Evolutionary conservation across 1,140 invertebrate species (phyloP), one percentile per base, ranked within the genome.

Genomic region (Diabrotica virgifera): DNA sequence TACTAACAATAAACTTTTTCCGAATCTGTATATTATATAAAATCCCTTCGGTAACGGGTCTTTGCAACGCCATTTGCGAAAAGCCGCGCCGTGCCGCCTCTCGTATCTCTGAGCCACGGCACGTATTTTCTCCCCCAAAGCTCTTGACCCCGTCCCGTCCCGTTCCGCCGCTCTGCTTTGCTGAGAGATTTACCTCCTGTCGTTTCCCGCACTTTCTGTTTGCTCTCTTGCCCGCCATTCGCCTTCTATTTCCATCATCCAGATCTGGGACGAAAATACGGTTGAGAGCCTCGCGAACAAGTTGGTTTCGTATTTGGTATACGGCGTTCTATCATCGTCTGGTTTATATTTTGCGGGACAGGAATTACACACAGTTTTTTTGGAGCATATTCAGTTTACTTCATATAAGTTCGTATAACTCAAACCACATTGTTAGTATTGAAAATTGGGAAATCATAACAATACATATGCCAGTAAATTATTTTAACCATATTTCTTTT

Each of bases 141-240:
- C 59, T 60, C 59, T 60, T 60, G 59, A 60, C 59, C 59, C 59
- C 40, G 35, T 60, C 40, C 59, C 35, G 35, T 60, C 40, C 59
- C 35, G 35, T 14, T 36, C 53, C 40, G 5, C 40, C 40, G 40
- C 40, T 46, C 40, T 46, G 40, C 40, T 46, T 46, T 46, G n/a
- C 36, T 7, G 55, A 57, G 36, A 57, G 35, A 57, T 37, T 37
- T 36, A 36, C 55, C 55, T 36, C 55, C 54, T 36, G 54, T 46
- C 40, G 40, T 46, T 46, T 46, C 55, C 55, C 36, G 9, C 55
- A 46, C 40, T 57, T 8, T 46, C 40, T 46, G 40, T 46, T 46
- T 46, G 55, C 55, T 57, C 11, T 24, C 37, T 57, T 36, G 55
- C 24, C 55, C 5, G 36, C 55, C 36, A n/a, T 57, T 57, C 12